Evolutionary conservation across 2,888 invertebrate genomes (phyloP), one percentile per base, ranked within the genome.

Genomic region (Actias luna): DNA sequence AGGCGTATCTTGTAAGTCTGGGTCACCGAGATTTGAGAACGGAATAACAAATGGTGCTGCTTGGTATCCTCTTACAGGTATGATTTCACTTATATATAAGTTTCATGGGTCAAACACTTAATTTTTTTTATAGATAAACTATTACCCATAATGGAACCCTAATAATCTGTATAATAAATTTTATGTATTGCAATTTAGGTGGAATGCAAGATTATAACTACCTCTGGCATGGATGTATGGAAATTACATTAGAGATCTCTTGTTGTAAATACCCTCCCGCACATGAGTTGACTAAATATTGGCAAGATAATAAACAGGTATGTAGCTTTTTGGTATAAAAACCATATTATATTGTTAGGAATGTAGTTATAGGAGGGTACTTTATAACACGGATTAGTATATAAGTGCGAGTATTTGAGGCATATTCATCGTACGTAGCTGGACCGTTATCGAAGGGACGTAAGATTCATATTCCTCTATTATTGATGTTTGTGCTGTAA

Each of bases 181-280:
- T 7, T 7, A 5, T 33, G 33, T 7, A 5, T 33, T 33, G 58
- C 5, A 33, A 73, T 72, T 14, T 78, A 94, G 97, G 97, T 63
- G 97, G 97, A 27, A 97, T 97, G 97, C 97, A 97, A 88, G 99
- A 99, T 83, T 99, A 97, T 86, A 98, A 98, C 87, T 99, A 99
- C 86, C 94, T 98, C 16, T 96, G 96, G 95, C 96, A 96, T 77
- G 98, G 98, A 16, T 98, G 98, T 83, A 97, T 99, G 97, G 98
- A 98, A 87, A 94, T 98, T n/a, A 98, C 98, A 0, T 88, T 99
- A 57, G 98, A 99, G 86, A 94, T 99, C 63, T 97, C 98, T 0
- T 99, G 99, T 87, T 99, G 98, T 91, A 99, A 98, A 89, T 98
- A 95, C 85, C 99, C 99, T 2, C 95, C 95, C 0, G 95, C 96